A percentile compares a stretch with the other conserved stretches of the same genome.
Evolutionary conservation across 2,888 invertebrate species (phyloP).

Genomic region (Leptothorax acervorum): DNA sequence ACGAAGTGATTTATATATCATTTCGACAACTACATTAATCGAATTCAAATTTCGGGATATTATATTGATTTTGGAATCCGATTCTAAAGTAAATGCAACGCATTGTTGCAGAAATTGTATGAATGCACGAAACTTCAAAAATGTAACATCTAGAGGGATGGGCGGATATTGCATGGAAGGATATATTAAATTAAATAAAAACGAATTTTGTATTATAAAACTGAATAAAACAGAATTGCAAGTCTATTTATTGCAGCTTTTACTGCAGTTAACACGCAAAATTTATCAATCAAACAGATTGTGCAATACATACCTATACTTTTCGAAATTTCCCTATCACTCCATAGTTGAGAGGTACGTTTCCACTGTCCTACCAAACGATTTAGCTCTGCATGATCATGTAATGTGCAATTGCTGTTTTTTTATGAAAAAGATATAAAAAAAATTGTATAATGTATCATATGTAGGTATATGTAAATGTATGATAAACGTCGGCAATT

Average conservation of each 20-base stretch:
- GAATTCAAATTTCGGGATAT: not conserved
- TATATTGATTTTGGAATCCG: not conserved
- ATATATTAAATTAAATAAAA: conserved; percentile 4
- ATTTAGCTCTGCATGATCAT: not conserved
- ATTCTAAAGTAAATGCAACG: not conserved
- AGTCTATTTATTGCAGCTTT: not conserved
- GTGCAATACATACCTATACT: not conserved
- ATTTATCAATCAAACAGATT: not conserved
- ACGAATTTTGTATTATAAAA: not conserved
- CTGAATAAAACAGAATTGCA: not conserved
- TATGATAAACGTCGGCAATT: not conserved
- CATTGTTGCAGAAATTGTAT: conserved; percentile 10
- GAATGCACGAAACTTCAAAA: conserved; percentile 6
- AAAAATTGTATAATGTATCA: not conserved
- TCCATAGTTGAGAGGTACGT: not conserved
- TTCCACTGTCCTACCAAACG: not conserved
- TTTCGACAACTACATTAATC: conserved; percentile 1
- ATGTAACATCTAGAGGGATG: not conserved
- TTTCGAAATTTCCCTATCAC: not conserved
- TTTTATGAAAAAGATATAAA: not conserved
- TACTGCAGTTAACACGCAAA: not conserved
- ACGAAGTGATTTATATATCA: not conserved
- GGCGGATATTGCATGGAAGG: not conserved
- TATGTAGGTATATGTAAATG: conserved; percentile 3
- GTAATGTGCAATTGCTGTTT: not conserved